A percentile compares a stretch with the other conserved stretches of the same genome.
Conservation (phyloP, 2,888 invertebrate genomes). For the Yponomeuta cagnagella region DNA sequence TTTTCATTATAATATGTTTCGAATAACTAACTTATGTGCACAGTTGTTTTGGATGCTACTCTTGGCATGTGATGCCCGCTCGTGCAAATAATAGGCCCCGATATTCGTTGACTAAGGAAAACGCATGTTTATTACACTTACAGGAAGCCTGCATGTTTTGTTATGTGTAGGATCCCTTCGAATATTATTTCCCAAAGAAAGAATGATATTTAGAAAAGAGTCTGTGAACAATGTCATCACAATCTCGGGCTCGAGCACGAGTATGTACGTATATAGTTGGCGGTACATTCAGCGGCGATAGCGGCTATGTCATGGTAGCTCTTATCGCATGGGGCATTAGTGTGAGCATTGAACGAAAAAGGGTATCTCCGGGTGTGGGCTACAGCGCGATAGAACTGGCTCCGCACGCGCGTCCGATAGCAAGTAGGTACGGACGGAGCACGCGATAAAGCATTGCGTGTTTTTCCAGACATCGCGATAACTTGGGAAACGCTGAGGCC, state of each 20-base stretch:
- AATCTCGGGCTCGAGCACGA: neutral
- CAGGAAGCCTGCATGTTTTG: neutral
- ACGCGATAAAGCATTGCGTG: constrained; percentile 60
- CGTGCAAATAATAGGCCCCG: neutral
- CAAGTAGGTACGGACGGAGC: constrained; percentile 18
- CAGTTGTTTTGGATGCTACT: neutral
- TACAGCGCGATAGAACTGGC: neutral
- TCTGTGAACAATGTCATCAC: neutral
- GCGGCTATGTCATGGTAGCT: no score
- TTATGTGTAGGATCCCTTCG: neutral
- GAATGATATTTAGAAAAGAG: neutral
- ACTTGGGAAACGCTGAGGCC: constrained; percentile 51
- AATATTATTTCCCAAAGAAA: neutral
- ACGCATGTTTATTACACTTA: neutral
- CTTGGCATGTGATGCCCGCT: neutral
- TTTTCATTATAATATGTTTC: constrained; percentile 17
- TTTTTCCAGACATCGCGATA: constrained; percentile 59
- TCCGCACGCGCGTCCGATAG: neutral
- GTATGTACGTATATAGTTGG: neutral
- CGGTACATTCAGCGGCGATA: neutral
- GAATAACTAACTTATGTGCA: constrained; percentile 24
- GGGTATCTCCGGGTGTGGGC: no score
- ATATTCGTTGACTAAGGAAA: neutral
- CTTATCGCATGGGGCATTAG: no score
- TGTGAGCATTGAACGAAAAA: no score